A percentile compares a stretch with the other conserved stretches of the same genome.
Conservation (phyloP, 2,113 vertebrate species). For the Micronycteris hirsuta region DNA sequence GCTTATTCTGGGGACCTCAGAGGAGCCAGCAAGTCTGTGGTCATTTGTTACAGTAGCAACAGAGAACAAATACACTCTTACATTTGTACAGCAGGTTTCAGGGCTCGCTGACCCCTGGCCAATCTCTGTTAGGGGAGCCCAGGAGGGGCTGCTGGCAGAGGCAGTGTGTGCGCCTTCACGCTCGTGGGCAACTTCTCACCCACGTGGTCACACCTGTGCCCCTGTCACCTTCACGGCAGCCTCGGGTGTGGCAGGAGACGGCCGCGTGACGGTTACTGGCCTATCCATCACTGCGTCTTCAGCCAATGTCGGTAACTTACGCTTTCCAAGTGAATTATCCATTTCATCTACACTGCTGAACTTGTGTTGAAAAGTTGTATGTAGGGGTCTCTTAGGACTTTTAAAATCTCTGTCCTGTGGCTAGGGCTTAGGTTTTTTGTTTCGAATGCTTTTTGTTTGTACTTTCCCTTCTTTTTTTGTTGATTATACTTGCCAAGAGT, state of each 20-base stretch:
- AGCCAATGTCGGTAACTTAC: neutral
- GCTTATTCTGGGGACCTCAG: neutral
- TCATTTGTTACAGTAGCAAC: neutral
- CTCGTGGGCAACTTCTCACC: neutral
- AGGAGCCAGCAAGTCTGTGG: neutral
- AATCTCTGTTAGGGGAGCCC: neutral
- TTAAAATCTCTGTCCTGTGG: no score
- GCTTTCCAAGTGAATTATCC: fast-evolving
- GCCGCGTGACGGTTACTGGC: neutral
- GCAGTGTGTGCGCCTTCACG: fast-evolving
- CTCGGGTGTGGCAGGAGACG: fast-evolving
- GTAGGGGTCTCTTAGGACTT: neutral
- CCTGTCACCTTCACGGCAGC: neutral
- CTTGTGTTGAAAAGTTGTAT: no score
- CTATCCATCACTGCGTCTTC: fast-evolving
- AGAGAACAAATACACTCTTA: no score
- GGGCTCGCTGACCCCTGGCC: neutral
- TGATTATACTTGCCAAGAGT: neutral
- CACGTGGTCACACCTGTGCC: fast-evolving
- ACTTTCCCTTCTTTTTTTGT: neutral
- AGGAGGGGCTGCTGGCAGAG: fast-evolving
- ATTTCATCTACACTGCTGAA: neutral
- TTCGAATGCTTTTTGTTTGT: neutral
- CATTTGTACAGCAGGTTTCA: fast-evolving
- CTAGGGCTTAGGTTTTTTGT: neutral